These are phyloP conservation scores for Gephyroberyx darwinii DNA, from an alignment of 2,797 vertebrate genomes.

Conservation along the genomic window DNA sequence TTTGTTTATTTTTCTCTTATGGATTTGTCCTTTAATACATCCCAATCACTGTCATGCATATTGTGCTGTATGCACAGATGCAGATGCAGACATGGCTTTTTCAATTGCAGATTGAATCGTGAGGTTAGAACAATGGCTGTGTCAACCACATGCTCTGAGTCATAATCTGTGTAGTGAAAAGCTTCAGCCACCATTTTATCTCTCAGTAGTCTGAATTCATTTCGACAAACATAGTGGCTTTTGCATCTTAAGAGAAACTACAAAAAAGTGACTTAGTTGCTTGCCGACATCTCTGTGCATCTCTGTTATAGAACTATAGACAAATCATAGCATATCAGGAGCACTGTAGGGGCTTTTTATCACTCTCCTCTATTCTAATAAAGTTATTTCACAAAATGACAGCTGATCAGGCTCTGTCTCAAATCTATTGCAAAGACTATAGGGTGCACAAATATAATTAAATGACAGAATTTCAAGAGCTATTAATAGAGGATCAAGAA, in stretches of 20 bases:
- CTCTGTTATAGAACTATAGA: neutral
- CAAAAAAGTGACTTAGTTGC: neutral
- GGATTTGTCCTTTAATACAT: slow-evolving; percentile 37
- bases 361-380: slow-evolving; percentile 6
- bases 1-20: slow-evolving; percentile 29
- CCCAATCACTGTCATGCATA: slow-evolving; percentile 23
- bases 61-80: slow-evolving; percentile 37
- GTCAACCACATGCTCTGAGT: slow-evolving; percentile 74
- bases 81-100: slow-evolving; percentile 42
- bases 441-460: neutral
- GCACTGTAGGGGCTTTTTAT: slow-evolving; percentile 6
- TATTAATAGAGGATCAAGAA: neutral
- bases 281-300: neutral
- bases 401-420: slow-evolving; percentile 5
- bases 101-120: slow-evolving; percentile 61
- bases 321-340: slow-evolving; percentile 16
- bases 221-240: slow-evolving; percentile 35
- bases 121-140: slow-evolving; percentile 67
- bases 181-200: slow-evolving; percentile 77
- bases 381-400: slow-evolving; percentile 14
- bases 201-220: slow-evolving; percentile 59
- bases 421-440: slow-evolving; percentile 11
- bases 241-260: neutral
- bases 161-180: slow-evolving; percentile 75
- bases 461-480: neutral